Base-by-base conservation (phyloP, 64 coral and sea anemone species). In the Astreopora myriophthalma region DNA sequence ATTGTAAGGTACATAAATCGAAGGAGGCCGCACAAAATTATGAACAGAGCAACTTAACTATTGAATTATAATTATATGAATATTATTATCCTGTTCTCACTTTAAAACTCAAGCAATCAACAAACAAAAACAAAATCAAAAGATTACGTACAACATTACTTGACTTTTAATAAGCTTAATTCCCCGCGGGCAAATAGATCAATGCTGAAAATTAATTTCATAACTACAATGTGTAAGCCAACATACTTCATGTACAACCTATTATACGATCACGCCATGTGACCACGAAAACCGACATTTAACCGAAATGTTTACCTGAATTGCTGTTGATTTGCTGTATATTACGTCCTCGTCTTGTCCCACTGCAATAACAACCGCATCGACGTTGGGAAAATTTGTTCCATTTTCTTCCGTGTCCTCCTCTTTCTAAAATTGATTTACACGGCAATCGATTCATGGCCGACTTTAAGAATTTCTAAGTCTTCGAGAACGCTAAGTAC, bases 311-410 rank as follows among this genome's bases (percentile, higher is more conserved):
- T 33, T 37, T 91, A 99, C 97, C 90, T 99, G 97, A 14, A 99
- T 89, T n/a, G 97, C 93, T 22, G 97, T 99, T 3, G 97, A 99
- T 87, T 99, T 99, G 63, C 94, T 99, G 90, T 99, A 99, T 71
- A 99, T 94, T 8, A 96, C 91, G 39, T 99, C 97, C 26, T 99
- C 97, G 77, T 99, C 97, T 89, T 99, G 94, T 48, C 97, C 97
- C 67, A 99, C 97, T 25, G 90, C 97, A 62, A 99, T 93, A 22
- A 99, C 89, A 39, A 99, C 69, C 10, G 97, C 71, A 63, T 94
- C 97, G 16, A 99, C 83, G 46, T 81, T 77, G 22, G 87, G 79
- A 88, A 99, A 95, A 26, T 38, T 24, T 14, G 86, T 61, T 22
- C 97, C 97, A 51, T 99, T 99, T 57, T 94, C 97, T 52, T 93